Percentiles rank a stretch among this genome's conserved stretches.
Evolutionary conservation across 2,113 vertebrate species (phyloP).

Genomic region (Poeciliopsis prolifica): DNA sequence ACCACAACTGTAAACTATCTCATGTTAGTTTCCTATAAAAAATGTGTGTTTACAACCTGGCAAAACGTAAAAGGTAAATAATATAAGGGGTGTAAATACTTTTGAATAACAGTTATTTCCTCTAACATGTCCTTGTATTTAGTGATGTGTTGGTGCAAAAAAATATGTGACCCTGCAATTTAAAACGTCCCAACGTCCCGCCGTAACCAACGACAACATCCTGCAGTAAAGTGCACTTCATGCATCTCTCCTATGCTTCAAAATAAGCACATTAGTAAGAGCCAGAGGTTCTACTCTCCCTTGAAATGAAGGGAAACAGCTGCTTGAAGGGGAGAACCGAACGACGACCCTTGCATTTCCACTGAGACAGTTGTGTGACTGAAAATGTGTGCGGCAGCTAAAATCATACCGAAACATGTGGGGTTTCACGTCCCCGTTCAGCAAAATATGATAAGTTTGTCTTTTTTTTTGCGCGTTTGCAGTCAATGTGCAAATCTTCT

Average conservation of each 20-base stretch:
- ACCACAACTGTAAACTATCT: neutral
- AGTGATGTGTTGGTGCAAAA: constrained; percentile 49
- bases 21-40: neutral
- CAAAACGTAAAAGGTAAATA: neutral
- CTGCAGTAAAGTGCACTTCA: constrained; percentile 83
- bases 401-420: constrained; percentile 14
- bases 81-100: neutral
- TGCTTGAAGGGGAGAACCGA: neutral
- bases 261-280: constrained; percentile 69
- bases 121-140: neutral
- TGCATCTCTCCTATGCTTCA: constrained; percentile 71
- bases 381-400: constrained; percentile 19
- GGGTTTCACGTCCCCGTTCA: constrained; percentile 11
- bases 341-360: neutral
- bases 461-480: constrained; percentile 8
- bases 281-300: constrained; percentile 43
- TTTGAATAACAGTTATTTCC: neutral
- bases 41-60: neutral
- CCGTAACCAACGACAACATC: constrained; percentile 26
- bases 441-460: constrained; percentile 18
- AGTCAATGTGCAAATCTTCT: constrained; percentile 69
- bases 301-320: constrained; percentile 42
- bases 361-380: constrained; percentile 13
- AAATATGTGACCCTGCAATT: constrained; percentile 15
- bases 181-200: constrained; percentile 16